These are phyloP conservation scores for Cephus rjabovi DNA, from an alignment of 2,888 invertebrate genomes.

Conservation along the genomic window DNA sequence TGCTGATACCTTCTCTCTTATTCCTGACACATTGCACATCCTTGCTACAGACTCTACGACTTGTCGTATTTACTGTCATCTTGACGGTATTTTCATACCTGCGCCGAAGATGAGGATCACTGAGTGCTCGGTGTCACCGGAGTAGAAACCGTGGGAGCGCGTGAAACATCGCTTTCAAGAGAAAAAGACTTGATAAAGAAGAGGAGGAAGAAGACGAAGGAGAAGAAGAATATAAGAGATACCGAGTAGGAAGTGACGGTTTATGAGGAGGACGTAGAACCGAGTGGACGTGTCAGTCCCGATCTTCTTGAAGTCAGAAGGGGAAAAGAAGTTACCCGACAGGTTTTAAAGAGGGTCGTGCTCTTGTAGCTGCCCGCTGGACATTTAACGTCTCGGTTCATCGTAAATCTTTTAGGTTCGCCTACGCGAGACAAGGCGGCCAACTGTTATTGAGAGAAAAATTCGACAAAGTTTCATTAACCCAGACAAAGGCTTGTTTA, in stretches of 20 bases:
- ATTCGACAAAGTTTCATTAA: background rate
- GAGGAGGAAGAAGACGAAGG: background rate
- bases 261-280: slow-evolving; percentile 18
- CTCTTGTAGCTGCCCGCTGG: slow-evolving; percentile 16
- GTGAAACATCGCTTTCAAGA: background rate
- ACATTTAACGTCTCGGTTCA: slow-evolving; percentile 33
- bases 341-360: slow-evolving; percentile 48
- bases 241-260: slow-evolving; percentile 3
- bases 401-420: slow-evolving; percentile 17
- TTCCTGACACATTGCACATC: background rate
- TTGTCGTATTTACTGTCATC: background rate
- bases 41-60: background rate
- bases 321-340: slow-evolving; percentile 44
- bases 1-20: slow-evolving; percentile 10
- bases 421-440: background rate
- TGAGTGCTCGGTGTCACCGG: background rate
- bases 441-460: background rate
- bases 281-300: slow-evolving; percentile 14
- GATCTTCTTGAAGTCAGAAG: slow-evolving; percentile 15
- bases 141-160: background rate
- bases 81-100: background rate
- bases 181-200: background rate
- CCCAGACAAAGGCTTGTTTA: background rate
- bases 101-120: background rate
- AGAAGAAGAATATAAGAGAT: slow-evolving; percentile 3